phyloP scores from a whole-genome alignment of 35 echinoderm and acorn worm species.

The Eucidaris tribuloides region DNA sequence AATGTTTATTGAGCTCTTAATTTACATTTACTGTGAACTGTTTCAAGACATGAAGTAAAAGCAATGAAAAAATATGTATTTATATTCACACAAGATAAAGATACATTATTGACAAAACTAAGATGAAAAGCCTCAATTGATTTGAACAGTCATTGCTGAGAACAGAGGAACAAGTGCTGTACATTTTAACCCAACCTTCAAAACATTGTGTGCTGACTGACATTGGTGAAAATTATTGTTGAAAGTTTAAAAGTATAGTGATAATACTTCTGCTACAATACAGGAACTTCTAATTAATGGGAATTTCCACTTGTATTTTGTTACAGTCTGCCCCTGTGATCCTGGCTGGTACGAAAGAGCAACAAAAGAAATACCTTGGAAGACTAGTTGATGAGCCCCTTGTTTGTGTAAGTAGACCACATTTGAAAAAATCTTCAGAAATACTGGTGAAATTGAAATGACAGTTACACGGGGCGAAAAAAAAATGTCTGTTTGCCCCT shows the following conservation, averaged over 20 bases:
- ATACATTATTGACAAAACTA: too few relatives aligned
- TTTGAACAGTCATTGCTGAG: neutral
- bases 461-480: too few relatives aligned
- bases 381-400: slow-evolving; percentile 77
- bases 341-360: slow-evolving; percentile 71
- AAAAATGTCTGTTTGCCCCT: neutral
- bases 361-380: slow-evolving; percentile 93
- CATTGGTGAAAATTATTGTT: neutral
- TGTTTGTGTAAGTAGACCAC: slow-evolving; percentile 84
- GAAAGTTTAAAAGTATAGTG: neutral
- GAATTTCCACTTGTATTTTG: neutral
- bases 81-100: too few relatives aligned
- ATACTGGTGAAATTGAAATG: neutral
- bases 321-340: slow-evolving; percentile 91
- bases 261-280: neutral
- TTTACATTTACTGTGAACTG: too few relatives aligned
- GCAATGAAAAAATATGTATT: too few relatives aligned
- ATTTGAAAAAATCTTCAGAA: neutral
- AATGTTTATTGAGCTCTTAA: too few relatives aligned
- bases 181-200: neutral
- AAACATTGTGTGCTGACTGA: neutral
- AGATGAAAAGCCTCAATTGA: too few relatives aligned
- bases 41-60: too few relatives aligned
- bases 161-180: neutral
- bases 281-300: neutral